phyloP scores from a whole-genome alignment of 2,113 vertebrate species.

The Cynocephalus volans region DNA sequence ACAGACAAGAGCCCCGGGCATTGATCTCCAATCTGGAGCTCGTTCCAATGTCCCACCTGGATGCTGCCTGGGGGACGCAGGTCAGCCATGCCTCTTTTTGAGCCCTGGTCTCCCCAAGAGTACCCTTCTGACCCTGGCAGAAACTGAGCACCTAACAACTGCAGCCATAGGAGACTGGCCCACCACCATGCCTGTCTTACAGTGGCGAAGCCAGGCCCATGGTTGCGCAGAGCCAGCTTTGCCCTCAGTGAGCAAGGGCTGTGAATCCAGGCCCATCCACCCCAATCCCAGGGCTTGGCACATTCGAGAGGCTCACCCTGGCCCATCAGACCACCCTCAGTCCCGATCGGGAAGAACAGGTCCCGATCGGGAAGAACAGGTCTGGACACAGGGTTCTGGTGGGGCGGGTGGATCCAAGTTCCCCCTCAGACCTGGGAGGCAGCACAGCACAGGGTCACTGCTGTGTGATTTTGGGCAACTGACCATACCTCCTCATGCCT shows the following conservation, averaged over 20 bases:
- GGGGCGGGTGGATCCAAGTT: neutral
- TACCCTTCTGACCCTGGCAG: accelerated
- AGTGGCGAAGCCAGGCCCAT: accelerated
- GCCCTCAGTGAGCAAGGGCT: neutral
- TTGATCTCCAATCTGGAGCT: neutral
- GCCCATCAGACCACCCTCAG: neutral
- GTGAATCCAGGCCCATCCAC: neutral
- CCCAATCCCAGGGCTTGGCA: neutral
- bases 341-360: neutral
- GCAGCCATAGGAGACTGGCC: neutral
- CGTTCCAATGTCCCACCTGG: accelerated
- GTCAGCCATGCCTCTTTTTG: neutral
- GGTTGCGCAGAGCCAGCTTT: too few relatives aligned
- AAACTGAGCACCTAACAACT: too few relatives aligned
- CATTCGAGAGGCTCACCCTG: accelerated
- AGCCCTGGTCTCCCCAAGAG: neutral
- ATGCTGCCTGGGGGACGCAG: neutral
- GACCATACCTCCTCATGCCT: neutral
- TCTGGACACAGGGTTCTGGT: neutral
- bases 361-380: neutral
- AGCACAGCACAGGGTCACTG: neutral
- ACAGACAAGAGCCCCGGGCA: neutral
- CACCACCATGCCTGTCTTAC: accelerated
- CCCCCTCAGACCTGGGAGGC: neutral
- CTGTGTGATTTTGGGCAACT: accelerated